These are phyloP conservation scores for Diacarnus erythraeanus DNA, from an alignment of 37 sponge, comb jelly and placozoan species.

Conservation along the genomic window DNA sequence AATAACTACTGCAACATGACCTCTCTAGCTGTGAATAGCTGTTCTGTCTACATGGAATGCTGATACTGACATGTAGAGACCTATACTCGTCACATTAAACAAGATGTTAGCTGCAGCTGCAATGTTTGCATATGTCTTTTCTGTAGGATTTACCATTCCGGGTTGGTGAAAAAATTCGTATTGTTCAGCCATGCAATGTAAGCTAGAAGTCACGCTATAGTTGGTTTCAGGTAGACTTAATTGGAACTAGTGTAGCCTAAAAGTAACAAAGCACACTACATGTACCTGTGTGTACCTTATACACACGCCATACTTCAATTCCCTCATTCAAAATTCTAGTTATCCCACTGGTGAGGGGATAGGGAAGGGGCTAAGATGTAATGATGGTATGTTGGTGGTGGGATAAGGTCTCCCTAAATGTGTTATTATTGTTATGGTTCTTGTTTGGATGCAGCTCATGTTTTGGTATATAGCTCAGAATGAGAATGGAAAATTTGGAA, in stretches of 20 bases:
- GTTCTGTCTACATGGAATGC: background rate
- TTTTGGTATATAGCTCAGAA: conserved; percentile 75
- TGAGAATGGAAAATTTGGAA: conserved; percentile 35
- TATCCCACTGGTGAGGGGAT: too few relatives aligned
- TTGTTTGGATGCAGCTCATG: conserved; percentile 44
- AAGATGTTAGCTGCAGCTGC: background rate
- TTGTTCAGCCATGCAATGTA: conserved; percentile 54
- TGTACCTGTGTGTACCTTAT: too few relatives aligned
- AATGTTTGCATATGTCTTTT: conserved; percentile 1
- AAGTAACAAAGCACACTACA: too few relatives aligned
- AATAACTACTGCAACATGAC: background rate
- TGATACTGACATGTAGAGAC: background rate
- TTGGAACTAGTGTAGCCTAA: too few relatives aligned
- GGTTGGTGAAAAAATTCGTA: conserved; percentile 48
- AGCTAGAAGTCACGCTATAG: too few relatives aligned
- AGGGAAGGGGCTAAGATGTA: too few relatives aligned
- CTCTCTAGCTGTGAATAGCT: background rate
- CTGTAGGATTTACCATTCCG: conserved; percentile 63
- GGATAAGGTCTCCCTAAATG: too few relatives aligned
- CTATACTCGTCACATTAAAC: background rate
- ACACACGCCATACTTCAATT: too few relatives aligned
- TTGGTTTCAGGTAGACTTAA: too few relatives aligned
- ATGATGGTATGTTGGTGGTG: too few relatives aligned
- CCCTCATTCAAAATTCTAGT: too few relatives aligned
- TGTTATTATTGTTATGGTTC: background rate